Conservation (phyloP, 2,113 vertebrate genomes). For the Heloderma charlesbogerti region DNA sequence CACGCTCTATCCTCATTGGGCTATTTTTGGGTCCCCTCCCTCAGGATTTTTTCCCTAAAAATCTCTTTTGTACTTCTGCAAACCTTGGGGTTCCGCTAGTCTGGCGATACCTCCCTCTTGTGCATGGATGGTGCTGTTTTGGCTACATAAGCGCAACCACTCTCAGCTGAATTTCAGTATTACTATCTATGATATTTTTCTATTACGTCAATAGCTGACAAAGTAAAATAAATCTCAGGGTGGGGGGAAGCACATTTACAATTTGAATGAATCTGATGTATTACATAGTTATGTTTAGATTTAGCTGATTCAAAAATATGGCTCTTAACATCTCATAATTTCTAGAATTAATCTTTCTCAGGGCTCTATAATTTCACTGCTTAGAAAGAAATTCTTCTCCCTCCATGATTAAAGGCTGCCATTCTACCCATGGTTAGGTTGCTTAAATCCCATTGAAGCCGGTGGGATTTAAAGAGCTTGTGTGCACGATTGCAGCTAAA, state of each 20-base stretch:
- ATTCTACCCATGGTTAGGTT: neutral
- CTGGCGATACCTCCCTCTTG: too few relatives aligned
- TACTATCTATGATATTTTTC: too few relatives aligned
- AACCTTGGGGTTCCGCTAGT: too few relatives aligned
- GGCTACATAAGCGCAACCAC: too few relatives aligned
- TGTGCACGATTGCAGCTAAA: neutral
- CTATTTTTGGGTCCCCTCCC: too few relatives aligned
- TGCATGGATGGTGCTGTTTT: too few relatives aligned
- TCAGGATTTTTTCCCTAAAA: too few relatives aligned
- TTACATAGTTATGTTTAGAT: neutral
- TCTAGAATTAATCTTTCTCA: neutral
- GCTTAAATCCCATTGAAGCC: neutral
- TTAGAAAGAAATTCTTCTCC: neutral
- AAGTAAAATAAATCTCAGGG: too few relatives aligned
- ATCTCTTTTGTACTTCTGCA: too few relatives aligned
- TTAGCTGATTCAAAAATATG: neutral
- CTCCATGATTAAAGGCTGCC: neutral
- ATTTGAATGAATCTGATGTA: neutral
- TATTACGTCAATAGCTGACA: neutral
- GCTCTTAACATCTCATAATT: neutral
- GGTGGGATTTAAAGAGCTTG: neutral
- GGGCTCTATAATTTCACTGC: neutral
- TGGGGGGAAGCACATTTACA: neutral
- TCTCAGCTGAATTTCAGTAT: too few relatives aligned
- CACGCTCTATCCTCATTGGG: too few relatives aligned